Base-by-base conservation (phyloP, 2,888 invertebrate genomes). In the Pheosia gnoma region DNA sequence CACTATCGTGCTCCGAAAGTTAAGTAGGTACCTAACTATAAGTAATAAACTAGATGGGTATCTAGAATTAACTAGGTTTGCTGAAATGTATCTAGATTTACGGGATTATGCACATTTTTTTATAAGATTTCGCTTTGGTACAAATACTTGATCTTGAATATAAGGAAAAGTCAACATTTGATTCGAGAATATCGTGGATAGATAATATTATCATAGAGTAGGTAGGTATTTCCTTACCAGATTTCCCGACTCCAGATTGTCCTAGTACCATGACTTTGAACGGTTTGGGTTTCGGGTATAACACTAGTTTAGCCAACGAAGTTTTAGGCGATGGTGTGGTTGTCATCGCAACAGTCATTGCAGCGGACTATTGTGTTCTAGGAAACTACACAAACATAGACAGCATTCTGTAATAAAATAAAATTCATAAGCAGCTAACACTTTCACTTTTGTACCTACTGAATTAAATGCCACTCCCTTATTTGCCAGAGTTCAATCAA, bases 181-280 rank as follows among this genome's bases (percentile, higher is more conserved):
- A 25, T 0, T 25, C 25, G 25, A 25, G 25, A 25, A 25, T 25
- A 25, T 25, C 25, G 2, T 25, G 25, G 25, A 25, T 25, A 41
- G 8, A 41, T 41, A 41, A 45, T 10, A 45, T 39, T 39, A 6
- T 6, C 8, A 10, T 43, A 43, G 43, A 43, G 43, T 6, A 39
- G 39, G 6, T 39, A 6, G 39, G 6, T 47, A 47, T 47, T 61
- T 58, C 69, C 88, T 93, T 88, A 97, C 97, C 97, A 75, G 97
- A 96, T 90, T 97, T 97, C 10, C 97, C 97, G 59, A 97, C 96
- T 56, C 97, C 97, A 37, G 96, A 95, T 79, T 97, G 97, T 4
- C 97, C 97, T 43, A 97, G 87, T 6, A 97, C 96, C 95, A 97
- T 96, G 8, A 97, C 94, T 85, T 96, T 96, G 67, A 97, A 93